Evolutionary conservation across 2,113 vertebrate genomes (phyloP).

Genomic region (Ranitomeya imitator): DNA sequence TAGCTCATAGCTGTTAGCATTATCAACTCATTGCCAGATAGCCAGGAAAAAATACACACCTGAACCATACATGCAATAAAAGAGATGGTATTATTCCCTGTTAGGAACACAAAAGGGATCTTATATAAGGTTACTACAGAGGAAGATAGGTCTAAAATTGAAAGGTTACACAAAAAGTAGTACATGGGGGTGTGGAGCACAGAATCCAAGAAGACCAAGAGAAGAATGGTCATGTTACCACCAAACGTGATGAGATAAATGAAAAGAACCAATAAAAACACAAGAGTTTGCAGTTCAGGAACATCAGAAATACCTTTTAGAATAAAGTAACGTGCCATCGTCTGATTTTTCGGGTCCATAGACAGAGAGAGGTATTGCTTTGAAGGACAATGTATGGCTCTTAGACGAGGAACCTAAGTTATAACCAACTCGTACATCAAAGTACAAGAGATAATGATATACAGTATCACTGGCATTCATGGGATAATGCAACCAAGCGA

Average conservation of each 20-base stretch:
- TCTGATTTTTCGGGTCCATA: not conserved
- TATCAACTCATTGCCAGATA: conserved; percentile 37
- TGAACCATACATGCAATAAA: conserved; percentile 31
- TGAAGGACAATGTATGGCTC: not conserved
- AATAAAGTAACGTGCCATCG: not conserved
- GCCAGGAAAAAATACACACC: conserved; percentile 15
- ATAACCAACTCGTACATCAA: not conserved
- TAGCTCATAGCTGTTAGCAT: conserved; percentile 57
- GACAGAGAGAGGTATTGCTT: not conserved
- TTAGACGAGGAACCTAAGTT: not conserved
- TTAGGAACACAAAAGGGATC: not conserved
- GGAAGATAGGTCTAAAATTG: conserved; percentile 24
- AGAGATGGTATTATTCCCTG: not conserved
- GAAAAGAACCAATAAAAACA: conserved; percentile 39
- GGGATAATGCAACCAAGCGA: not conserved
- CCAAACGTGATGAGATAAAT: conserved; percentile 36
- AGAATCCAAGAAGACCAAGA: conserved; percentile 21
- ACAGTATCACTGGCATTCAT: no score
- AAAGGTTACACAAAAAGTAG: conserved; percentile 45
- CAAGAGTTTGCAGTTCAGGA: not conserved
- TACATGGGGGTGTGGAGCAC: conserved; percentile 46
- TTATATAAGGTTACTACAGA: conserved; percentile 19
- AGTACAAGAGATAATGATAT: no score
- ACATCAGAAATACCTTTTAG: conserved; percentile 40
- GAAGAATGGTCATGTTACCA: conserved; percentile 16